Percentiles rank a stretch among this genome's conserved stretches.
These are phyloP conservation scores for Erythrolamprus reginae DNA, from an alignment of 2,113 vertebrate genomes.

Conservation along the genomic window DNA sequence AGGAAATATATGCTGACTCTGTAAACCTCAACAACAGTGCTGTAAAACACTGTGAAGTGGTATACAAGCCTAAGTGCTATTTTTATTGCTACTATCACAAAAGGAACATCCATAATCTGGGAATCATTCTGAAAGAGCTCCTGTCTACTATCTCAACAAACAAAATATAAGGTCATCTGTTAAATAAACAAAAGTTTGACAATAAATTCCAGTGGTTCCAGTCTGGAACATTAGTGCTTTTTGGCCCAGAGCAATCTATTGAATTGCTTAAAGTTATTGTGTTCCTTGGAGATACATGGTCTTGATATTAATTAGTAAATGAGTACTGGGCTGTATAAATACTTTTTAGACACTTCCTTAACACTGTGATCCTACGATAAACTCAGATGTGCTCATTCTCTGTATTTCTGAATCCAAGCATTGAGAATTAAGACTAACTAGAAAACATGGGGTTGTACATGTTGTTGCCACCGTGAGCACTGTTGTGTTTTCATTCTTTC, in stretches of 20 bases:
- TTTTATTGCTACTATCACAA: not conserved
- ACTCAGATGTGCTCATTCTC: not conserved
- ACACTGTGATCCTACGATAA: not conserved
- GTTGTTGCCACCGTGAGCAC: not conserved
- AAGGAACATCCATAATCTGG: not conserved
- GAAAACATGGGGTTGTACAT: not conserved
- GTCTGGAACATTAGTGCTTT: slow-evolving; percentile 37
- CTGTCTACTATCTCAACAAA: not conserved
- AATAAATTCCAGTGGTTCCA: slow-evolving; percentile 9
- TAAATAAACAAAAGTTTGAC: not conserved
- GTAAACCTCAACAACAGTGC: not conserved
- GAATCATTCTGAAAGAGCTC: not conserved
- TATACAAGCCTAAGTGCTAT: not conserved
- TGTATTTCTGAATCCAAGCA: not conserved
- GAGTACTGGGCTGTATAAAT: not conserved
- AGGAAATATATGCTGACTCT: not conserved
- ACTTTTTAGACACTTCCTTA: slow-evolving; percentile 31
- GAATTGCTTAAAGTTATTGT: not conserved
- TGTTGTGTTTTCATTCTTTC: not conserved
- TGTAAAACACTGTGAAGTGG: not conserved
- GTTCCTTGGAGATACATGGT: slow-evolving; percentile 7
- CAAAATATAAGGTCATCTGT: not conserved
- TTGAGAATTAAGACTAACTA: not conserved
- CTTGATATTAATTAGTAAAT: slow-evolving; percentile 28
- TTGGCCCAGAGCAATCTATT: slow-evolving; percentile 16